These are phyloP conservation scores for Acholoe squamosa DNA, from an alignment of 2,888 invertebrate genomes.

Conservation along the genomic window DNA sequence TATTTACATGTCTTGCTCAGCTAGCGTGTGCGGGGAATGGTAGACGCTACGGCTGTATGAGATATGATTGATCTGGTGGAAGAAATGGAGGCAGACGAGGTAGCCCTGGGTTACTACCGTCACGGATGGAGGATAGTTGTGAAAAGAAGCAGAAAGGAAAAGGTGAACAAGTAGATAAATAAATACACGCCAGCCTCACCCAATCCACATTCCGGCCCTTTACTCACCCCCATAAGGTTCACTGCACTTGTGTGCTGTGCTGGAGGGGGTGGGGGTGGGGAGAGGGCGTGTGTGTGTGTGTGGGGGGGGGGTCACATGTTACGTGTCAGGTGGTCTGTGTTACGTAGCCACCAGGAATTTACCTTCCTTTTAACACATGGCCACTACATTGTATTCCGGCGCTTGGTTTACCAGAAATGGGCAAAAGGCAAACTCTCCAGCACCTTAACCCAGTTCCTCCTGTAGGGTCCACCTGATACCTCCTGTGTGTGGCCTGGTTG, in stretches of 20 bases:
- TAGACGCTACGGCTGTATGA: not conserved
- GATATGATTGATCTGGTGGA: not conserved
- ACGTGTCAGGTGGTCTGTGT: slow-evolving; percentile 1
- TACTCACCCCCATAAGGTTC: too few species aligned
- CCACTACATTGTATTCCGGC: not conserved
- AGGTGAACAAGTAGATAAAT: not conserved
- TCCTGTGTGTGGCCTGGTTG: too few species aligned
- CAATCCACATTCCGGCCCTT: too few species aligned
- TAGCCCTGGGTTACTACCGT: not conserved
- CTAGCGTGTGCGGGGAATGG: not conserved
- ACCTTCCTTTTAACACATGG: not conserved
- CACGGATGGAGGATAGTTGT: not conserved
- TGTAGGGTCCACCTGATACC: too few species aligned
- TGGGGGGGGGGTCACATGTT: not conserved
- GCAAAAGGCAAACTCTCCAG: too few species aligned
- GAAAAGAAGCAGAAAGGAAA: not conserved
- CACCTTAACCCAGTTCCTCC: too few species aligned
- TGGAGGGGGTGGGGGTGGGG: not conserved
- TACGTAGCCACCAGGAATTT: not conserved
- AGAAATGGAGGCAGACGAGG: not conserved
- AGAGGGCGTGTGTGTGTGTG: not conserved
- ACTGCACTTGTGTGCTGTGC: too few species aligned
- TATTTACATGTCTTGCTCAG: not conserved
- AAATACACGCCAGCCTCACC: not conserved
- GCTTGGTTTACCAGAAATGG: not conserved